Percentiles rank a stretch among this genome's conserved stretches.
These are phyloP conservation scores for Drosophila elegans DNA, from an alignment of 1,140 invertebrate species.

Conservation along the genomic window DNA sequence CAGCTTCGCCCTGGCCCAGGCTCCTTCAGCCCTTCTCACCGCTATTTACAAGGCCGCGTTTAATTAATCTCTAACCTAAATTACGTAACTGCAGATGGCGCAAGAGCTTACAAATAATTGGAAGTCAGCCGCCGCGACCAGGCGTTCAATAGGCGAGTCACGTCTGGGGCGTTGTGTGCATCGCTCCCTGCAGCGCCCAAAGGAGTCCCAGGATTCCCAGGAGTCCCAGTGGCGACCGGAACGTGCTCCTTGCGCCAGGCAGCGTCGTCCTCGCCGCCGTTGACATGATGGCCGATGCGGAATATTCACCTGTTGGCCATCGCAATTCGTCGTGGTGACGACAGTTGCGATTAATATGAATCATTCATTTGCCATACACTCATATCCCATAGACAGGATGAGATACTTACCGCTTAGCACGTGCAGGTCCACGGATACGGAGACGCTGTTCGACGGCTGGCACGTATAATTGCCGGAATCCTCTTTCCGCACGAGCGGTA, in stretches of 20 bases:
- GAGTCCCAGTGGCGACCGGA: slow-evolving; percentile 46
- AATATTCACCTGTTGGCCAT: slow-evolving; percentile 84
- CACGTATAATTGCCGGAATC: slow-evolving; percentile 84
- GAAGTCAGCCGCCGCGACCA: slow-evolving; percentile 45
- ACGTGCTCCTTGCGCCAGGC: slow-evolving; percentile 48
- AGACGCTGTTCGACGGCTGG: slow-evolving; percentile 82
- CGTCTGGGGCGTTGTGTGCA: slow-evolving; percentile 54
- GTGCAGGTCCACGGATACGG: slow-evolving; percentile 81
- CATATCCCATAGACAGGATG: neutral
- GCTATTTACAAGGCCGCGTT: slow-evolving; percentile 74
- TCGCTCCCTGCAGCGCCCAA: slow-evolving; percentile 31
- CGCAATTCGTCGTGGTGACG: slow-evolving; percentile 30
- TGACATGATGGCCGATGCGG: slow-evolving; percentile 84
- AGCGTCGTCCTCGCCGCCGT: slow-evolving; percentile 42
- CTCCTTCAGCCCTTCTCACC: neutral
- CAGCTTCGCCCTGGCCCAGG: slow-evolving; percentile 10
- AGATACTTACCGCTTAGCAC: slow-evolving; percentile 80
- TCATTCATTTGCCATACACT: slow-evolving; percentile 62
- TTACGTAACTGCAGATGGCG: slow-evolving; percentile 77
- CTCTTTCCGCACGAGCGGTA: slow-evolving; percentile 87
- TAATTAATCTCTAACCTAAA: slow-evolving; percentile 83
- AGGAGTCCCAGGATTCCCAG: slow-evolving; percentile 44
- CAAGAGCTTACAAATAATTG: slow-evolving; percentile 81
- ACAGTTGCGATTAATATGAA: slow-evolving; percentile 81
- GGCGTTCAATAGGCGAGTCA: slow-evolving; percentile 73